Evolutionary conservation across 2,113 vertebrate genomes (phyloP).

Genomic region (Anoura caudifer): DNA sequence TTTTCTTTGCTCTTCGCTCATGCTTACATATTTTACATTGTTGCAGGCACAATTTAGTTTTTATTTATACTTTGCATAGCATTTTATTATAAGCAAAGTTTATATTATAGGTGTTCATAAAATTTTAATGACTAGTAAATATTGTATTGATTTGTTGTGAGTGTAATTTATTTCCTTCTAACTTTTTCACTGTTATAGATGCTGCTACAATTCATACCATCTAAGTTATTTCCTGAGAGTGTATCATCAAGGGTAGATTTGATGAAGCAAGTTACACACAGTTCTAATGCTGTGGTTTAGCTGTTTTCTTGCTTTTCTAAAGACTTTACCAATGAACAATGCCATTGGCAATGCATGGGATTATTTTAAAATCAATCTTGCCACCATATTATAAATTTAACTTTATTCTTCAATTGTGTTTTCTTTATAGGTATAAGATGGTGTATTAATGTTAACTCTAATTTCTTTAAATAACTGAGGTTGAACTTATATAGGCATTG

Average conservation of each 20-base stretch:
- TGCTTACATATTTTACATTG: neutral
- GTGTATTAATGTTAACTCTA: neutral
- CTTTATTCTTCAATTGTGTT: neutral
- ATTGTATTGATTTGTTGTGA: neutral
- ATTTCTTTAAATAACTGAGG: neutral
- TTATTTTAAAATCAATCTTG: neutral
- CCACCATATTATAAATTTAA: neutral
- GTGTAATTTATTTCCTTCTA: neutral
- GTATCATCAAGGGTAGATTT: neutral
- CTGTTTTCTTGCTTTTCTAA: neutral
- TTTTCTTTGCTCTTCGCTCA: neutral
- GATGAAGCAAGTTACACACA: neutral
- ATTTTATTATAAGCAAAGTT: neutral
- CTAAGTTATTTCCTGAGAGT: neutral
- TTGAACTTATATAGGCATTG: neutral
- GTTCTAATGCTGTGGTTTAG: neutral
- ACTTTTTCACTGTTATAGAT: neutral
- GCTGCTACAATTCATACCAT: neutral
- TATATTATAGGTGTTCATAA: neutral
- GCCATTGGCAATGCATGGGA: neutral
- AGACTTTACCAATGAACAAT: neutral
- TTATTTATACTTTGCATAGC: neutral
- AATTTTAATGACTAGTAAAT: neutral
- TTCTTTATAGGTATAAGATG: neutral
- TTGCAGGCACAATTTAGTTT: neutral